Evolutionary conservation across 1,140 invertebrate genomes (phyloP), one percentile per base, ranked within the genome.

Genomic region (Ips nitidus): DNA sequence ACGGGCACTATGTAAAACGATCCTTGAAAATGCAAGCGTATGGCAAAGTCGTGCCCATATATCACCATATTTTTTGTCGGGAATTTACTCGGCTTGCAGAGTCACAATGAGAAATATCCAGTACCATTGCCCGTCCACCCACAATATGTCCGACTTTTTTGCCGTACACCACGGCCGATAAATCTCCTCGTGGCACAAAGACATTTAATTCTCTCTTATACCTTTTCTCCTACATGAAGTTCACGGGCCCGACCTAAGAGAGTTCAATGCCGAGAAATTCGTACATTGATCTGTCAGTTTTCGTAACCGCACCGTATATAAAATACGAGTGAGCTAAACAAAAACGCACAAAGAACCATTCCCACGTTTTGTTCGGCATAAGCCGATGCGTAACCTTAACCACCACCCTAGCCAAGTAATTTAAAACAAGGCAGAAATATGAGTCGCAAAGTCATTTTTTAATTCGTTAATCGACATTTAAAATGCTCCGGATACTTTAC

Each of bases 61-160:
- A 66, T 66, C 64, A 66, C 64, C 53, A 66, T 58, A 66, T 66
- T 66, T 66, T 66, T 65, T 65, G 63, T 66, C 64, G 52, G 58
- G 64, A 58, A 66, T 66, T 66, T 66, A 66, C 64, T 41, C 64
- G 53, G 45, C 41, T 45, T 37, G 60, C 63, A 55, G 43, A 42
- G 53, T 45, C 53, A 66, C 64, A 66, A 66, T 66, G 64, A 66
- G 55, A 66, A 66, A 66, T 66, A 66, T 66, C 64, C 53, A 47
- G 64, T 66, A 52, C 52, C 64, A 66, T 66, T 66, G 52, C 42
- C 43, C 53, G 64, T 66, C 64, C 64, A 66, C 64, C 64, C 64
- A 66, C 64, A 57, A 66, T 45, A 41, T 45, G 55, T 58, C 52
- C 41, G 2, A 53, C 43, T 65, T 56, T 65, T 55, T 53, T 56